Evolutionary conservation across 2,113 vertebrate genomes (phyloP).

Genomic region (Uria lomvia): DNA sequence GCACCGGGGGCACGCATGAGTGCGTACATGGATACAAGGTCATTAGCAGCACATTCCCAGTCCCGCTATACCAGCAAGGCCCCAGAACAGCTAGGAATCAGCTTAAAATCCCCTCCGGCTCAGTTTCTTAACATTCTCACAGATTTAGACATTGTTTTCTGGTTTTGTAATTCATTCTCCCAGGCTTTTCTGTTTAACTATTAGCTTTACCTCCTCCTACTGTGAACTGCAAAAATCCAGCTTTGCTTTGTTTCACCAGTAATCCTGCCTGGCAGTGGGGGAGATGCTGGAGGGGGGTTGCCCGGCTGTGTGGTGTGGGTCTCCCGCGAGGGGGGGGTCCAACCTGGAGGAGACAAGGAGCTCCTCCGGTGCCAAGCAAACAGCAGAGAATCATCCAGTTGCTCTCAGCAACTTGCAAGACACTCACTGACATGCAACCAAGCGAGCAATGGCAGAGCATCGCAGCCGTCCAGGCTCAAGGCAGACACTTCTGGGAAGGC

Average conservation of each 20-base stretch:
- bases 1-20: background rate
- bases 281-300: background rate
- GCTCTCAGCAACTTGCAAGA: background rate
- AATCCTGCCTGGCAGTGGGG: background rate
- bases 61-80: background rate
- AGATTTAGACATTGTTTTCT: background rate
- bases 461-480: background rate
- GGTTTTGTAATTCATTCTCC: background rate
- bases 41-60: background rate
- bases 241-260: background rate
- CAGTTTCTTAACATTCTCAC: background rate
- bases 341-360: background rate
- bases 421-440: background rate
- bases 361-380: background rate
- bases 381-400: background rate
- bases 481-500: background rate
- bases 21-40: background rate
- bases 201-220: background rate
- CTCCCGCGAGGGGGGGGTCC: background rate
- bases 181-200: background rate
- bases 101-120: background rate
- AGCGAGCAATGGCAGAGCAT: rapidly evolving
- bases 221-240: background rate
- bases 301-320: background rate
- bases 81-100: background rate